Conservation (phyloP, 2,888 invertebrate genomes). For the Trisateles emortualis region DNA sequence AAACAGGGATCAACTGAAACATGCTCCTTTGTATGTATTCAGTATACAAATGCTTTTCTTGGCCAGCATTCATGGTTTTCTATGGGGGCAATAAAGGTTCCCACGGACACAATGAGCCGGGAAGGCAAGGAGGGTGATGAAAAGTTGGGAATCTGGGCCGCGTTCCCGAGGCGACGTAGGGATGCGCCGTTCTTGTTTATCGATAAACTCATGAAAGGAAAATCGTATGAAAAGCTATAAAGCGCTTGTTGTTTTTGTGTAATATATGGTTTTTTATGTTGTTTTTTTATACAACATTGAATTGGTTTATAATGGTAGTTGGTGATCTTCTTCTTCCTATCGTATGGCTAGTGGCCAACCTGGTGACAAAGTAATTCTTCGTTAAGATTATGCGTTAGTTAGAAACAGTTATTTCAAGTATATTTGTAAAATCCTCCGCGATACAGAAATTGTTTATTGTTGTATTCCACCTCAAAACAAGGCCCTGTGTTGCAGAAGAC, state of each 20-base stretch:
- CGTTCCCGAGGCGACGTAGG: slow-evolving; percentile 72
- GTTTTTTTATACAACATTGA: background rate
- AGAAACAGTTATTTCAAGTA: no score
- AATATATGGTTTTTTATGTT: no score
- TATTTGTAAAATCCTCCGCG: no score
- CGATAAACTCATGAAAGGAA: slow-evolving; percentile 49
- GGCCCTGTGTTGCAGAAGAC: no score
- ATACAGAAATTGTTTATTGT: no score
- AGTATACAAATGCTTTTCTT: slow-evolving; percentile 86
- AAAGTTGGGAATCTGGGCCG: slow-evolving; percentile 85
- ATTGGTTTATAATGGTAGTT: no score
- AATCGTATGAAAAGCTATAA: slow-evolving; percentile 16
- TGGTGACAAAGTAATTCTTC: no score
- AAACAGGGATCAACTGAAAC: slow-evolving; percentile 60
- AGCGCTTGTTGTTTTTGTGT: no score
- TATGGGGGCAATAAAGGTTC: slow-evolving; percentile 86
- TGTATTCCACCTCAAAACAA: no score
- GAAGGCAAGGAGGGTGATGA: slow-evolving; percentile 83
- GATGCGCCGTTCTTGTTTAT: slow-evolving; percentile 56
- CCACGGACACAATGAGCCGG: slow-evolving; percentile 83
- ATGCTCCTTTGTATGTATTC: slow-evolving; percentile 78
- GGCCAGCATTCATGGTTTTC: slow-evolving; percentile 82
- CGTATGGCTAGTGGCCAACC: no score
- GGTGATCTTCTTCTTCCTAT: no score
- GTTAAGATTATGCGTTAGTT: no score